Base-by-base conservation (phyloP, 2,888 invertebrate genomes). In the Trichogramma evanescens region DNA sequence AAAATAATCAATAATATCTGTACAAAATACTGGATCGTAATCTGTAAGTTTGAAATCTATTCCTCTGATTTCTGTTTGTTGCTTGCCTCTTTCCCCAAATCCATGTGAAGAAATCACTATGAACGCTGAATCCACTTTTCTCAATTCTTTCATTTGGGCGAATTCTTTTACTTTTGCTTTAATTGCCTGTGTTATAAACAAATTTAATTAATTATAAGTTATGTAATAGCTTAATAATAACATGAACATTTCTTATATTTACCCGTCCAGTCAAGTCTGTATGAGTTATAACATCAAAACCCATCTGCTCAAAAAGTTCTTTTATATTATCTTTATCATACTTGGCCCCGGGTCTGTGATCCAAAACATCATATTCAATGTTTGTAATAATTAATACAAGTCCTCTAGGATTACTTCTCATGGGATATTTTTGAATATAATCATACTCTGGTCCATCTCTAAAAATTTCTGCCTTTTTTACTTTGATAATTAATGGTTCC, bases 1-100 rank as follows among this genome's bases (percentile, higher is more conserved):
- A 67, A 85, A 84, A 50, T 73, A 77, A 6, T 72, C 63, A 1
- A 71, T 63, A n/a, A 77, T 67, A 42, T 75, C 72, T 13, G 53
- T 57, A 42, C 72, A 72, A 1, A 67, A 63, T 43, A 77, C 67
- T 58, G 59, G 66, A 58, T 66, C 65, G 41, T 66, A 63, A 9
- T 58, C 38, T 38, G 51, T 6, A 7, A 48, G 8, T 45, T 61
- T 10, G 40, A 64, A 68, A 66, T 75, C 74, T 1, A 62, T 66
- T 9, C 73, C 72, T 9, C 66, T 61, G 50, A 77, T 72, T 59
- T 72, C 72, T 4, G 72, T 73, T 39, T 69, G 62, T 4, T 59
- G 60, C 40, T 63, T 65, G 6, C 66, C 58, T 51, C 66, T 63
- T 42, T 69, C 59, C n/a, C 59, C 65, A 61, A 48, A n/a, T 5